Conservation (phyloP, 2,888 invertebrate species). For the Rotaria magnacalcarata region DNA sequence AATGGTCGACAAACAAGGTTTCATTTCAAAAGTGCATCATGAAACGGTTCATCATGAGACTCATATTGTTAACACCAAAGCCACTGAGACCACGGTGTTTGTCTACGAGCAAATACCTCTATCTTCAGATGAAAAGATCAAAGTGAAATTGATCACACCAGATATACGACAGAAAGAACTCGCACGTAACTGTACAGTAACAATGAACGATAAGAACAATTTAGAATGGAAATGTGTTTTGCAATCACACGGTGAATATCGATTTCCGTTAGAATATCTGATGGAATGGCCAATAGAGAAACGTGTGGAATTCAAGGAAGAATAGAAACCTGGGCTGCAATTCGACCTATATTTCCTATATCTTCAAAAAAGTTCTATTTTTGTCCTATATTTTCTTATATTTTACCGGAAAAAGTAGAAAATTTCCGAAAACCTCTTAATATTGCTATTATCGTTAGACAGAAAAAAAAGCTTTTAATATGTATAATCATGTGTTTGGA, state of each 20-base stretch:
- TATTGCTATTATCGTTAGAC: too few relatives aligned
- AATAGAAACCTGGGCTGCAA: too few relatives aligned
- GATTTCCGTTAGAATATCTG: background rate
- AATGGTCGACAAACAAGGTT: background rate
- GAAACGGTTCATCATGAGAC: background rate
- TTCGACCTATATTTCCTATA: too few relatives aligned
- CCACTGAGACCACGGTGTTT: background rate
- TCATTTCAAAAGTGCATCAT: background rate
- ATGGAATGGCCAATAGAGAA: background rate
- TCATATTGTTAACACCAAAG: background rate
- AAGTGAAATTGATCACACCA: background rate
- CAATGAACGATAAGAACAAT: background rate
- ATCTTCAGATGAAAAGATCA: background rate
- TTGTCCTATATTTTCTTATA: too few relatives aligned
- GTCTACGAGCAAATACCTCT: background rate
- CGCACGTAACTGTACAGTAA: background rate
- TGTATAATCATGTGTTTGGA: too few relatives aligned
- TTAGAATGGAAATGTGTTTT: conserved; percentile 13
- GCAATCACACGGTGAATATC: background rate
- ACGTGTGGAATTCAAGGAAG: background rate
- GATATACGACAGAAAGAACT: background rate
- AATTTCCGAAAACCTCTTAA: too few relatives aligned
- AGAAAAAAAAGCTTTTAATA: too few relatives aligned
- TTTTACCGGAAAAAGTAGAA: too few relatives aligned
- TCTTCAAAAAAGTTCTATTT: too few relatives aligned